Conservation (phyloP, 2,797 vertebrate genomes). For the Rhinoraja longicauda region DNA sequence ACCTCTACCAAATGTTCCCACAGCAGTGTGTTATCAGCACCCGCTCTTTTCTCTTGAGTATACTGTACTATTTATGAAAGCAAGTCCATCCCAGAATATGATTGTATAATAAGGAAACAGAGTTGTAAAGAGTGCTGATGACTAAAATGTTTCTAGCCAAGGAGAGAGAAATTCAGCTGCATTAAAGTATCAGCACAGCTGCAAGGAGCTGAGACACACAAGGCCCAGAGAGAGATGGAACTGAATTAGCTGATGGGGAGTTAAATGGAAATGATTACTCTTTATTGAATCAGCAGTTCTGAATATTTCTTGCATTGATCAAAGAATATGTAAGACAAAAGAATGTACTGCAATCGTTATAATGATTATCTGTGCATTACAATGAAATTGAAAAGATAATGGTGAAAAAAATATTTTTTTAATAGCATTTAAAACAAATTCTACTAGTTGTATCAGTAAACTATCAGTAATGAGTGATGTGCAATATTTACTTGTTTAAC, state of each 20-base stretch:
- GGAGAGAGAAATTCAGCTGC: neutral
- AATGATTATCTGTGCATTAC: neutral
- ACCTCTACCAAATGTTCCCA: neutral
- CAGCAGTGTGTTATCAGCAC: neutral
- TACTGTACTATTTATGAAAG: neutral
- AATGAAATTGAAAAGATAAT: neutral
- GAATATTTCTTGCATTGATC: neutral
- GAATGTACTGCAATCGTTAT: neutral
- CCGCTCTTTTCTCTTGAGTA: neutral
- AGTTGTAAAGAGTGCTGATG: neutral
- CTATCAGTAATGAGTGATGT: neutral
- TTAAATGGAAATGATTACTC: neutral
- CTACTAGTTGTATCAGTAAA: neutral
- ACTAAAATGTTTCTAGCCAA: neutral
- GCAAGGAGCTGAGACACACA: neutral
- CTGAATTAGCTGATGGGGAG: neutral
- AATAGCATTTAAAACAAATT: neutral
- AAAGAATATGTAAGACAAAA: neutral
- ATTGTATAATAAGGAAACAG: neutral
- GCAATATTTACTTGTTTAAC: neutral
- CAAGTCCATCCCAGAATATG: neutral
- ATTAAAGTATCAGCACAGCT: neutral
- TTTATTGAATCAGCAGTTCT: neutral
- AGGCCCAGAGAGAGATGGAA: neutral
- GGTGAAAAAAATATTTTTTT: neutral